Evolutionary conservation across 2,888 invertebrate genomes (phyloP), one percentile per base, ranked within the genome.

Genomic region (Orthonevra nobilis): DNA sequence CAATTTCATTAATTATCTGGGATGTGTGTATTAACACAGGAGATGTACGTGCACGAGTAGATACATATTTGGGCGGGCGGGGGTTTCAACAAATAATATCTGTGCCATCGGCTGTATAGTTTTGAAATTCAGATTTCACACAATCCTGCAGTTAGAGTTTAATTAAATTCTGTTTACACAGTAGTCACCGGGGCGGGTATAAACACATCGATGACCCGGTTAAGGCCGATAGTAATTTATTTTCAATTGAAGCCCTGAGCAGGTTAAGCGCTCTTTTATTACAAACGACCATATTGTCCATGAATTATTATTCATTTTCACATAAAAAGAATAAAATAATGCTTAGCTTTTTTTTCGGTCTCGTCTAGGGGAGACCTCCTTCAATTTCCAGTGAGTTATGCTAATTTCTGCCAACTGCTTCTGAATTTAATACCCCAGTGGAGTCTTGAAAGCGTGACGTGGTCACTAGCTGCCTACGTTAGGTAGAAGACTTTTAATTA

Each of bases 1-100:
- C 66, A 79, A 79, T 79, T 64, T 60, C 79, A 79, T 79, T 79
- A 79, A 79, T 79, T 79, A 79, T 66, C 73, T 34, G 48, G 66
- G 72, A 73, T 72, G 48, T 54, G 56, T 60, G 54, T 79, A 54
- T 66, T 72, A 66, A 54, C 42, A 58, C 66, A 36, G 9, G 9
- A 19, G n/a, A 42, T 30, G 14, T 30, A 60, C 26, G 9, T 5
- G 20, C 7, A 20, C 2, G 23, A n/a, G 6, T 17, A 14, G 40
- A 23, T 7, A 15, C 7, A 48, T 17, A 34, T 4, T 12, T 40
- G 36, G 48, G 36, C 50, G 42, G 23, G 10, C 10, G 12, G 7
- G 32, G 50, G 75, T 69, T 64, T n/a, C 64, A 77, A 46, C 42
- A 70, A 36, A 46, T 70, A 64, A 63, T 70, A 44, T 58, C 50